phyloP scores from a whole-genome alignment of 2,797 vertebrate species.

The Crax fasciolata region DNA sequence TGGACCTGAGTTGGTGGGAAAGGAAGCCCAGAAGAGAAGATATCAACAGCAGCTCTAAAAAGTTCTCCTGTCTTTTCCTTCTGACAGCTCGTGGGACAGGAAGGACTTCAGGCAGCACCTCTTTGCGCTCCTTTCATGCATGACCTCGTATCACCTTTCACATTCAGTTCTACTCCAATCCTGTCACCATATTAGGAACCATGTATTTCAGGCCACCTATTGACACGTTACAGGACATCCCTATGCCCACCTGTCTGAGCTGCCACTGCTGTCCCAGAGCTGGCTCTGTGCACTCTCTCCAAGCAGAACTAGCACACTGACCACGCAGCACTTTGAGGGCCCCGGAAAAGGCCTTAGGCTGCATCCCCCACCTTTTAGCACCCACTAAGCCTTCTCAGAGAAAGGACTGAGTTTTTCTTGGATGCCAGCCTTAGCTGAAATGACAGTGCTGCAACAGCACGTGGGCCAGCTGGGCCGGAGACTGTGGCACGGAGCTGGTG shows the following conservation, averaged over 20 bases:
- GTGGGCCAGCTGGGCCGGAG: not conserved
- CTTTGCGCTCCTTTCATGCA: not conserved
- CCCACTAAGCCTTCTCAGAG: not conserved
- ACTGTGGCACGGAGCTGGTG: not conserved
- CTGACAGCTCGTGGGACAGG: not conserved
- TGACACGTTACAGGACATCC: not conserved
- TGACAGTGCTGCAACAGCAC: not conserved
- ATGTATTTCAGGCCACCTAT: not conserved
- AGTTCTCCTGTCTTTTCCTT: not conserved
- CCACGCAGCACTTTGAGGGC: rapidly evolving
- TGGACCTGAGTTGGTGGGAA: not conserved
- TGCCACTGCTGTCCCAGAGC: not conserved
- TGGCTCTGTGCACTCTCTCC: not conserved
- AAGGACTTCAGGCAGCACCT: not conserved
- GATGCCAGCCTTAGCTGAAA: not conserved
- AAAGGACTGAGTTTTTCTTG: not conserved
- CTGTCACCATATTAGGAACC: not conserved
- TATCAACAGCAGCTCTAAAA: not conserved
- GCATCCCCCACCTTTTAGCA: not conserved
- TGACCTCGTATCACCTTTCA: not conserved
- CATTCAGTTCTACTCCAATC: not conserved
- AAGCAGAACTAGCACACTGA: not conserved
- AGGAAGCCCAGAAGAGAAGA: not conserved
- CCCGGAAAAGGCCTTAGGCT: not conserved
- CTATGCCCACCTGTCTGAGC: not conserved